phyloP scores from a whole-genome alignment of 2,797 vertebrate species.

The Melanitta fusca region DNA sequence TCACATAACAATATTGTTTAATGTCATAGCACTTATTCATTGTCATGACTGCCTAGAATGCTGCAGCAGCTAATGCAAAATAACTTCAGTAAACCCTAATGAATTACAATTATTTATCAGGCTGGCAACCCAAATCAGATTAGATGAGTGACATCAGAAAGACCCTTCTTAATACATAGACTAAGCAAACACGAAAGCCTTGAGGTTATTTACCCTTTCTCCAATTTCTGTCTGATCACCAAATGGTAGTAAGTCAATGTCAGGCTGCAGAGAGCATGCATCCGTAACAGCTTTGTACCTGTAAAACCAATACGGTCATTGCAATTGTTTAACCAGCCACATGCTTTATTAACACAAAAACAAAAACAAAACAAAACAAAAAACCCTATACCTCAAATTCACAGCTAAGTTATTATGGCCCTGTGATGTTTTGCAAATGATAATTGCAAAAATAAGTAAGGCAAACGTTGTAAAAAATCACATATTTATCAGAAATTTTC shows the following conservation, averaged over 20 bases:
- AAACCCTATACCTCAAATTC: neutral
- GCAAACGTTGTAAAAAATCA: neutral
- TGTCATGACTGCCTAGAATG: neutral
- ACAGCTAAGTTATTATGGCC: neutral
- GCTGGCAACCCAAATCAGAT: neutral
- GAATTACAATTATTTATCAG: neutral
- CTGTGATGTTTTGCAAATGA: neutral
- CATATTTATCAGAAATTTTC: neutral
- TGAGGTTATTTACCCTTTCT: conserved; percentile 86
- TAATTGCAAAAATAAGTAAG: neutral
- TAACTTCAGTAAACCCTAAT: neutral
- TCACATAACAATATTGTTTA: neutral
- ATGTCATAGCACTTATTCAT: neutral
- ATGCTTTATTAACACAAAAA: neutral
- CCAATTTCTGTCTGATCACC: conserved; percentile 99
- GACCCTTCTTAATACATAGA: neutral
- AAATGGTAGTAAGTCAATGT: conserved; percentile 96
- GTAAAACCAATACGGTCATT: neutral
- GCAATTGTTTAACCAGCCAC: neutral
- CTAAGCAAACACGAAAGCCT: neutral
- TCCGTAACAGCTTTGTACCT: conserved; percentile 98
- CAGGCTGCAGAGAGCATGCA: conserved; percentile 96
- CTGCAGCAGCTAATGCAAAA: neutral
- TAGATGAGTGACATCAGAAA: neutral
- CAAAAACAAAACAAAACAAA: neutral